Conservation (phyloP, 2,888 invertebrate genomes). For the Athalia cordata region DNA sequence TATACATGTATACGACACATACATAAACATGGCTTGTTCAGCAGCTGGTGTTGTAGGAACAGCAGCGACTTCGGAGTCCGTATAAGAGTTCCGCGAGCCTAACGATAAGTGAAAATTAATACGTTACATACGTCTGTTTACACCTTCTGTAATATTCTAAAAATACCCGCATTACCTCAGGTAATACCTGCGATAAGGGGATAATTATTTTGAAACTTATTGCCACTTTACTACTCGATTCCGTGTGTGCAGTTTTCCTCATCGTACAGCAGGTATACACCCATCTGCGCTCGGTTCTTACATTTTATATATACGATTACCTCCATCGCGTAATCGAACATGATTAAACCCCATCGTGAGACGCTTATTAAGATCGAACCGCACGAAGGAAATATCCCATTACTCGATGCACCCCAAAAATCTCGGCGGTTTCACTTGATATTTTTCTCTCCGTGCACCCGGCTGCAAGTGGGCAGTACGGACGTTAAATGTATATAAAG, state of each 20-base stretch:
- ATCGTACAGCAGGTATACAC: not conserved
- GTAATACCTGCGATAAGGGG: constrained; percentile 28
- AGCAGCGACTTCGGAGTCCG: not conserved
- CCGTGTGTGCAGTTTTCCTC: not conserved
- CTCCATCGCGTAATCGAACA: too few species aligned
- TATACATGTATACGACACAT: too few species aligned
- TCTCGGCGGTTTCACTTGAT: not conserved
- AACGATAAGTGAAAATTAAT: constrained; percentile 26
- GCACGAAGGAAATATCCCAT: too few species aligned
- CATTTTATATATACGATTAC: too few species aligned
- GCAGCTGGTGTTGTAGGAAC: too few species aligned
- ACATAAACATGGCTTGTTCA: too few species aligned
- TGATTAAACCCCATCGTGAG: too few species aligned
- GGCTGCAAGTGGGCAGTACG: not conserved
- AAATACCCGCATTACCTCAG: constrained; percentile 37
- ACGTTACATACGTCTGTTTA: constrained; percentile 30
- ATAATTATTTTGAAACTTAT: constrained; percentile 23
- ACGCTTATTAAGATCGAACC: too few species aligned
- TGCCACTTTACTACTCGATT: not conserved
- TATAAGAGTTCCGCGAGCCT: not conserved
- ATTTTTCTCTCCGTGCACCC: not conserved
- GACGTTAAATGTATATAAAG: not conserved
- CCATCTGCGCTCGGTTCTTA: too few species aligned
- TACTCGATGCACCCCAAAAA: too few species aligned
- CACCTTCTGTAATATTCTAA: constrained; percentile 41